Evolutionary conservation across 2,113 vertebrate genomes (phyloP).

Genomic region (Australoheros scitulus): DNA sequence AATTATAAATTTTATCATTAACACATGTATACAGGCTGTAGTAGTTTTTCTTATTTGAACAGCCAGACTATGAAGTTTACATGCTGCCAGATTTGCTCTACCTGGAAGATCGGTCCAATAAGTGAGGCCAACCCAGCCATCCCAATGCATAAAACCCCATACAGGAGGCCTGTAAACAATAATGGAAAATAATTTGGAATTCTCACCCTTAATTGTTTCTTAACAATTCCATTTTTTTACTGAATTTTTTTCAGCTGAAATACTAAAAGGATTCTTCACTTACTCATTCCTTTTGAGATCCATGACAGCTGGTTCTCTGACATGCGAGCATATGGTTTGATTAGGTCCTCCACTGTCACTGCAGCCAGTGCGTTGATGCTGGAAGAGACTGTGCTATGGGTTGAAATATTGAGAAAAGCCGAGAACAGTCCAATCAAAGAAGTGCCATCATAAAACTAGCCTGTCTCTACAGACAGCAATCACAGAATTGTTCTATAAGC

Average conservation of each 20-base stretch:
- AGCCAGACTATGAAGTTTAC: background rate
- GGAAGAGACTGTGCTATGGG: constrained; percentile 87
- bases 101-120: constrained; percentile 83
- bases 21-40: background rate
- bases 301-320: constrained; percentile 83
- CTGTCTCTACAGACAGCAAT: background rate
- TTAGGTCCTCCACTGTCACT: constrained; percentile 86
- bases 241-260: background rate
- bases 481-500: background rate
- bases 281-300: constrained; percentile 85
- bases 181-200: background rate
- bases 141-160: constrained; percentile 79
- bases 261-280: constrained; percentile 39
- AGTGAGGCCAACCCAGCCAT: constrained; percentile 83
- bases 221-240: background rate
- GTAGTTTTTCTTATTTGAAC: background rate
- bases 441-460: accelerated
- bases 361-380: constrained; percentile 88
- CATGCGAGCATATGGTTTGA: constrained; percentile 78
- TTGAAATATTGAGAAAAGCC: background rate
- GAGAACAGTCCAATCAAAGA: background rate
- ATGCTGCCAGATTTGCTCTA: constrained; percentile 22
- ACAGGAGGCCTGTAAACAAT: constrained; percentile 73
- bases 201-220: background rate
- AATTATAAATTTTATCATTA: background rate